A percentile compares a stretch with the other conserved stretches of the same genome.
phyloP scores from a whole-genome alignment of 2,113 vertebrate genomes.

The Odocoileus hemionus region DNA sequence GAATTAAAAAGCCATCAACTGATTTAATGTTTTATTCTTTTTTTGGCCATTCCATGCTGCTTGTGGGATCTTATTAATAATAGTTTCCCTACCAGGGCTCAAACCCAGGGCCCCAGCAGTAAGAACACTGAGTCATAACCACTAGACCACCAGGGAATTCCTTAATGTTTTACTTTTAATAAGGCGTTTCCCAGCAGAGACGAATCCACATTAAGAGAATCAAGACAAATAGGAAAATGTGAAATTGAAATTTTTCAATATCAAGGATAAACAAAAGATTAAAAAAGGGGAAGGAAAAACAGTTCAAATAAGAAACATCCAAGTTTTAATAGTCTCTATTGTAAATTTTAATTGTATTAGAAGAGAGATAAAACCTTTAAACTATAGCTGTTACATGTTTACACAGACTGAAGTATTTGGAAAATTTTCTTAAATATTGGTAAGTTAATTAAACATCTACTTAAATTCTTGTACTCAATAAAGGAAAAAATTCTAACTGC shows the following conservation, averaged over 20 bases:
- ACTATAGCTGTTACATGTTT: not conserved
- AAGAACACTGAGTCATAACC: not conserved
- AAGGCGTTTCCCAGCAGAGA: not conserved
- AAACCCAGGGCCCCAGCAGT: not conserved
- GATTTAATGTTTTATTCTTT: not conserved
- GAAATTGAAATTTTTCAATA: not conserved
- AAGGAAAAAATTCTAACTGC: not conserved
- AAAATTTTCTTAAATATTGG: not conserved
- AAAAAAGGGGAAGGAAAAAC: not conserved
- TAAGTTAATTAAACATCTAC: not conserved
- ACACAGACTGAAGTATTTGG: not conserved
- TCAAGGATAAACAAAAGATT: not conserved
- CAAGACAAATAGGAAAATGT: not conserved
- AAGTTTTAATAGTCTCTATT: not conserved
- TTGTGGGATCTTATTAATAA: not conserved
- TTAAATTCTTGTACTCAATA: not conserved
- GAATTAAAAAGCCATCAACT: not conserved
- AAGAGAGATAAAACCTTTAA: not conserved
- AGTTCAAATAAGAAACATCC: not conserved
- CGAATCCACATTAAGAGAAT: not conserved
- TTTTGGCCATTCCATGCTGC: not conserved
- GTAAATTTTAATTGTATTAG: not conserved
- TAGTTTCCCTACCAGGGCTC: not conserved
- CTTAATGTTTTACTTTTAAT: not conserved
- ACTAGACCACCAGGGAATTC: not conserved